Base-by-base conservation (phyloP, 2,888 invertebrate species). In the Schrankia costaestrigalis region DNA sequence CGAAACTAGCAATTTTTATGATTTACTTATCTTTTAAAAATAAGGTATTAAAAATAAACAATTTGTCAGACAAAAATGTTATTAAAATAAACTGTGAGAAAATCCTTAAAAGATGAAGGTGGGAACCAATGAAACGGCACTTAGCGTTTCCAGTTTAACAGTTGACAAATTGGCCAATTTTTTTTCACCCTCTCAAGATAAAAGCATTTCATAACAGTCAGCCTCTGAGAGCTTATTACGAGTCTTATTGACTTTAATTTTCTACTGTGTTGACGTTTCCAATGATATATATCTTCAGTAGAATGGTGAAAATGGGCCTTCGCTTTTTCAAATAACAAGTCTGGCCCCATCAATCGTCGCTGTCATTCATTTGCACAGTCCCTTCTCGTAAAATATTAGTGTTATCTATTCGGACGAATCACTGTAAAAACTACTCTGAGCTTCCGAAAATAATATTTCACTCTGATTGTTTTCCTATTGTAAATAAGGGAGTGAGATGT, bases 251-350 rank as follows among this genome's bases (percentile, higher is more conserved):
- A 84, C 81, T 85, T 85, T 85, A 85, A 86, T 85, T 85, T 86
- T 85, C 82, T 83, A 72, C 79, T 69, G 71, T 85, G 79, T 85
- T 85, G 83, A 84, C 86, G 79, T 80, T 78, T 69, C 74, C 76
- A 76, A 76, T 85, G 83, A 87, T 84, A 80, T 82, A 84, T 85
- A 79, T 71, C 78, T 79, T 57, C 59, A 54, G 63, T 56, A 61
- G 72, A 77, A 78, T 71, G 71, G 79, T 66, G 73, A 64, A 74
- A 86, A 84, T 83, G 78, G 78, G 72, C 77, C 71, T 78, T 65
- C 75, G 82, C 84, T 85, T 86, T 84, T 86, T 85, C 85, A 87
- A 85, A 87, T 85, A 85, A 85, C 86, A 83, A 81, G 71, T 71
- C 70, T 64, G 58, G 51, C 57, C 61, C 76, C 80, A 87, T 87